These are phyloP conservation scores for Donacobius atricapilla DNA, from an alignment of 2,113 vertebrate genomes.

Conservation along the genomic window DNA sequence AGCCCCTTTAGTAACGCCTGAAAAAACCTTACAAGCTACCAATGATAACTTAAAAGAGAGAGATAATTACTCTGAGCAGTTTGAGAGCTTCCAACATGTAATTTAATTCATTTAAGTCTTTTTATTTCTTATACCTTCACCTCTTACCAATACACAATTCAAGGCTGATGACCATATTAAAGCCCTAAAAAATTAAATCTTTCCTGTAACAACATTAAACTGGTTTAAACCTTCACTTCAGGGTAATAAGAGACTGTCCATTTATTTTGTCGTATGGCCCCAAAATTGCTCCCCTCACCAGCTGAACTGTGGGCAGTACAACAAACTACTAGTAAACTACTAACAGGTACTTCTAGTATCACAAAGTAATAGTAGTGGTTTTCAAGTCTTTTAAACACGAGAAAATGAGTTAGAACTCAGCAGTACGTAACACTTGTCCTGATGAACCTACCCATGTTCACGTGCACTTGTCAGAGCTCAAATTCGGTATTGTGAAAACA, in stretches of 20 bases:
- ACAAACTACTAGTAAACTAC: not conserved
- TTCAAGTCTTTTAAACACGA: not conserved
- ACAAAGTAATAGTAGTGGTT: not conserved
- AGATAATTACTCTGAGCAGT: not conserved
- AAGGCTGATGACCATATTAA: fast-evolving
- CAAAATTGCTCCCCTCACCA: not conserved
- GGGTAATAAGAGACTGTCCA: too few relatives aligned
- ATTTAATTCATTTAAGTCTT: not conserved
- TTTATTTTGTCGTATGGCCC: not conserved
- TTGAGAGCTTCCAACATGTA: not conserved
- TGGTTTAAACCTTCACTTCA: not conserved
- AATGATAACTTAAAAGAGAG: not conserved
- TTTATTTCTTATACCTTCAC: not conserved
- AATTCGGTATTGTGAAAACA: not conserved
- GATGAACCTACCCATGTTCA: fast-evolving
- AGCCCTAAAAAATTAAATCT: not conserved
- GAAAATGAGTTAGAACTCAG: fast-evolving
- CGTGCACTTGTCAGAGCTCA: not conserved
- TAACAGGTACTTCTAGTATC: not conserved
- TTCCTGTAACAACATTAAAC: not conserved
- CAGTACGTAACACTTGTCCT: fast-evolving
- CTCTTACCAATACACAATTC: not conserved
- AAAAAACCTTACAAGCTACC: not conserved
- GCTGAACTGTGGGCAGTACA: not conserved
- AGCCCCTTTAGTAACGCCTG: not conserved